A percentile compares a stretch with the other conserved stretches of the same genome.
phyloP scores from a whole-genome alignment of 2,113 vertebrate species.

The Aphyosemion australe region DNA sequence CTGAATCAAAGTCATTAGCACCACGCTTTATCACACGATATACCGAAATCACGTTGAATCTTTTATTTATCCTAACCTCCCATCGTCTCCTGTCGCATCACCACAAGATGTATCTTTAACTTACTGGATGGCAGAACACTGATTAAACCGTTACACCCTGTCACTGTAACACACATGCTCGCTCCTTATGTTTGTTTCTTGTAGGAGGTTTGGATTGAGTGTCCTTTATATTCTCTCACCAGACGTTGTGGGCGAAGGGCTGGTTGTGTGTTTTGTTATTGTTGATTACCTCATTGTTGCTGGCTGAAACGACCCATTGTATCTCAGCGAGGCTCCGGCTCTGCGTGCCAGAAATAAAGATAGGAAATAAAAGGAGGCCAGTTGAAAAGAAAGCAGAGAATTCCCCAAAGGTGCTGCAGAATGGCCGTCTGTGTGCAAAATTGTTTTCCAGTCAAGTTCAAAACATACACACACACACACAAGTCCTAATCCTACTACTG shows the following conservation, averaged over 20 bases:
- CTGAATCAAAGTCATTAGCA: too few relatives aligned
- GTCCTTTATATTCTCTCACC: conserved; percentile 12
- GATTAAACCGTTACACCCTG: conserved; percentile 5
- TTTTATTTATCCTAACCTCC: too few relatives aligned
- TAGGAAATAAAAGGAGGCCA: conserved; percentile 55
- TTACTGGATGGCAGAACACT: conserved; percentile 13
- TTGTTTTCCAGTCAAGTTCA: conserved; percentile 26
- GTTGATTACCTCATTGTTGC: conserved; percentile 49
- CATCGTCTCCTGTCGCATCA: conserved; percentile 4
- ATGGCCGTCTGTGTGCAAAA: conserved; percentile 53
- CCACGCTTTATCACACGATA: not conserved
- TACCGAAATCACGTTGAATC: too few relatives aligned
- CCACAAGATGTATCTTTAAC: not conserved
- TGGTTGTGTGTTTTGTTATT: conserved; percentile 41
- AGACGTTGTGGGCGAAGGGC: conserved; percentile 21
- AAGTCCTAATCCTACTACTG: conserved; percentile 36
- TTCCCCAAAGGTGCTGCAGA: conserved; percentile 57
- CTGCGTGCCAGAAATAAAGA: conserved; percentile 50
- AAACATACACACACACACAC: conserved; percentile 13
- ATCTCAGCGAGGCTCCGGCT: conserved; percentile 26
- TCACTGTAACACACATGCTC: not conserved
- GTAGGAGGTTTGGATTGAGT: conserved; percentile 7
- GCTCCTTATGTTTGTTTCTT: conserved; percentile 13
- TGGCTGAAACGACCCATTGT: conserved; percentile 61
- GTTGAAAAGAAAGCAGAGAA: conserved; percentile 59